Base-by-base conservation (phyloP, 1,140 invertebrate species). In the Scaptomyza montana region DNA sequence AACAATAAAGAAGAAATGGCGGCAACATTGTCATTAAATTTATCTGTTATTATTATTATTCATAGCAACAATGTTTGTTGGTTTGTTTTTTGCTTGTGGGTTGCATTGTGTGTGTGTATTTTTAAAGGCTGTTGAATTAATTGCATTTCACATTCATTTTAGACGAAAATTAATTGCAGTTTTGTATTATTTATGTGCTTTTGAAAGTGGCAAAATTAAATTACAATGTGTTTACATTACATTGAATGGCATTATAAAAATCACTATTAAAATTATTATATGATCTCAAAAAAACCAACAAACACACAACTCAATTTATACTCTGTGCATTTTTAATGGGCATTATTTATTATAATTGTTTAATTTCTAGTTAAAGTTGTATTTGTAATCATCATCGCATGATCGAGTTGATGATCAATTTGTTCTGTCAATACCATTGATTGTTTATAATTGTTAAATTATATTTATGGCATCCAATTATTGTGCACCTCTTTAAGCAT, bases 81-180 rank as follows among this genome's bases (percentile, higher is more conserved):
- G 30, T 30, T 30, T 30, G 1, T 30, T 30, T 6, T 30, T n/a
- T n/a, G n/a, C n/a, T n/a, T n/a, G n/a, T 16, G 16, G 0, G 30
- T 30, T 6, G 30, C 30, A 53, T 39, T 46, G 49, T 73, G 57
- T n/a, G 19, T 6, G 56, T 67, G 54, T n/a, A n/a, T 47, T 69
- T 47, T 69, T 72, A 60, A 46, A 51, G 66, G 70, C 78, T 87
- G 60, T 87, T 76, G 78, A 87, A 86, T 86, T 86, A 87, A 86
- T 87, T 86, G 78, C 82, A 78, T 73, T 86, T 87, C 82, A 59
- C 82, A 86, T 87, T 69, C 65, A 78, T 75, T 81, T 87, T 81
- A 72, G 70, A 65, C 62, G 49, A 51, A 64, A 86, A 86, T 87
- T 86, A 86, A 86, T 86, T 86, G 82, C 67, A 46, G 25, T 73